Evolutionary conservation across 2,888 invertebrate genomes (phyloP), one percentile per base, ranked within the genome.

Genomic region (Tachina fera): DNA sequence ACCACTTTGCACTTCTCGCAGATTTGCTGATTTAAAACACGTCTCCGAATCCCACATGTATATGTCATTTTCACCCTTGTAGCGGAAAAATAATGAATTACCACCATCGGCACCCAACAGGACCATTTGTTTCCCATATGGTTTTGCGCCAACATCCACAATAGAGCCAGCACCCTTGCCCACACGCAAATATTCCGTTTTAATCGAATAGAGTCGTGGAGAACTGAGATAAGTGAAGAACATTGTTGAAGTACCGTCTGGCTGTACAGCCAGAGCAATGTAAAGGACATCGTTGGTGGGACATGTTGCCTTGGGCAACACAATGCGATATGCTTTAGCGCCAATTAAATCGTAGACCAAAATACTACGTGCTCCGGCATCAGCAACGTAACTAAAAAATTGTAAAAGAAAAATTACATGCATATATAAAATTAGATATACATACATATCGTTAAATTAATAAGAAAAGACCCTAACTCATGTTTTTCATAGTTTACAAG

Each of bases 11-110:
- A 95, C 95, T 86, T 94, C 92, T 58, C 94, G 89, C 89, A 95
- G 93, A 90, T 95, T 95, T 63, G 94, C 93, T 41, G 92, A 89
- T 78, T 92, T 93, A 90, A 95, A 95, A 75, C 93, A 92, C 0
- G 94, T 94, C 74, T 94, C 94, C 3, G 94, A 93, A 90, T 95
- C 94, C 95, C 95, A 95, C 91, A 94, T 93, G 90, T 94, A 95
- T 70, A 95, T 94, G 84, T 95, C 94, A 13, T 94, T 94, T 88
- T 94, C 93, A 19, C 95, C 95, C 89, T 94, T 94, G 89, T 93
- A 94, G n/a, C 95, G 93, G 92, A 95, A 94, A 93, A 95, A 95
- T 14, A 95, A 90, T 8, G 94, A 93, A 11, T 93, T 92, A 10
- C 94, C 95, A 58, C 94, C 94, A 89, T 95, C 95, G 3, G 94